Percentiles rank a stretch among this genome's conserved stretches.
phyloP scores from a whole-genome alignment of 2,888 invertebrate species.

The Epinotia ramella region DNA sequence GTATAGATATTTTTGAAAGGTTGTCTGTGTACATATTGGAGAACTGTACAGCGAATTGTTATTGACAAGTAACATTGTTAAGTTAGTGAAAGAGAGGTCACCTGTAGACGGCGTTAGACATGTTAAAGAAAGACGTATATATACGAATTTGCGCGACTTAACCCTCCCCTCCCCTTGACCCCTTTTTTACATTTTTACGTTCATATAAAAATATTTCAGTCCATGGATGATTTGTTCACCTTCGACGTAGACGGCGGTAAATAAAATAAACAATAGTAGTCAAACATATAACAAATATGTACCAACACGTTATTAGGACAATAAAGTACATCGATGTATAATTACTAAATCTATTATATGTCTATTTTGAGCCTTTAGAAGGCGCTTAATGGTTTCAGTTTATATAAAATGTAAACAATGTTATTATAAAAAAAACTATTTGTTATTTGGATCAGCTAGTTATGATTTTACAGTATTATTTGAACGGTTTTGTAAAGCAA shows the following conservation, averaged over 20 bases:
- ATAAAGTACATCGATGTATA: constrained; percentile 13
- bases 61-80: neutral
- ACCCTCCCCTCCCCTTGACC: neutral
- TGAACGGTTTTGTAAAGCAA: neutral
- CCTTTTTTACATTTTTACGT: neutral
- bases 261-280: constrained; percentile 22
- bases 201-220: constrained; percentile 21
- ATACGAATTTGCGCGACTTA: neutral
- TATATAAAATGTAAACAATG: constrained; percentile 11
- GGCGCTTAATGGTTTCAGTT: neutral
- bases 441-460: neutral
- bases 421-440: constrained; percentile 7
- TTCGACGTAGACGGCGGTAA: neutral
- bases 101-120: too few relatives aligned
- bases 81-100: too few relatives aligned
- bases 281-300: constrained; percentile 27
- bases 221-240: constrained; percentile 25
- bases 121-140: neutral
- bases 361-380: constrained; percentile 7
- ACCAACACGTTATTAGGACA: constrained; percentile 31
- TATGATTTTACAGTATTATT: neutral
- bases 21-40: too few relatives aligned
- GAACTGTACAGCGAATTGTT: too few relatives aligned
- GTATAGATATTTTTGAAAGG: too few relatives aligned
- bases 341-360: constrained; percentile 10